Evolutionary conservation across 2,113 vertebrate species (phyloP).

Genomic region (Hypocryptadius cinnamomeus): DNA sequence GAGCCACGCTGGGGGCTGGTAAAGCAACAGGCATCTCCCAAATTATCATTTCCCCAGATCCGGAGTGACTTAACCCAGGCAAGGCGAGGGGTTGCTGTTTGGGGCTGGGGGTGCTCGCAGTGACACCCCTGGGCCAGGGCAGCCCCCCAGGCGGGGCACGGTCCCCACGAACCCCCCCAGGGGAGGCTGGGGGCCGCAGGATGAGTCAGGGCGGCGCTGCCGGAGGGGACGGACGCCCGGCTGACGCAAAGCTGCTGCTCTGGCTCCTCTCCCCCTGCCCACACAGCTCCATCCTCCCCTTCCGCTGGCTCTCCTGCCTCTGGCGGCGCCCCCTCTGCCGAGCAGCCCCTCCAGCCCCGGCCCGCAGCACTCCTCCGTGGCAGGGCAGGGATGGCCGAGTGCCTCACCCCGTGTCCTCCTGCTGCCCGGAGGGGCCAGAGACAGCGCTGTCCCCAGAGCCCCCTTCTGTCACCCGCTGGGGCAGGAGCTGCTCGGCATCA

Average conservation of each 20-base stretch:
- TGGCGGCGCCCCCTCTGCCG: background rate
- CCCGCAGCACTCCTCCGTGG: background rate
- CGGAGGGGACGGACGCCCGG: background rate
- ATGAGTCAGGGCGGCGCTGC: conserved; percentile 11
- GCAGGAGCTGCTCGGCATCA: background rate
- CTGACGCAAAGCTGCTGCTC: background rate
- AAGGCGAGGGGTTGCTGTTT: fast-evolving
- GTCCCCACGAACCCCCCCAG: fast-evolving
- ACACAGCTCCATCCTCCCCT: background rate
- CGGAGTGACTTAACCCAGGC: background rate
- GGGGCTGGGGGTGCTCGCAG: fast-evolving
- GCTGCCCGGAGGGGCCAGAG: background rate
- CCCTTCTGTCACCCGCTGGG: background rate
- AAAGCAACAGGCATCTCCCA: background rate
- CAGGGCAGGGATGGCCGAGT: background rate
- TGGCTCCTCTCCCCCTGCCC: conserved; percentile 20
- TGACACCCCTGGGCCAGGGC: fast-evolving
- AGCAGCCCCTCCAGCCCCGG: background rate
- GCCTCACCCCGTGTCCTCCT: background rate
- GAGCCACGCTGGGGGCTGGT: background rate
- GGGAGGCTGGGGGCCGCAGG: background rate
- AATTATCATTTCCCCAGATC: background rate
- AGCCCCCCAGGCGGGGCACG: fast-evolving
- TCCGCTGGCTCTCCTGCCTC: background rate
- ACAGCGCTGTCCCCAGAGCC: background rate